Conservation (phyloP, 2,113 vertebrate genomes). For the Gopherus evgoodei region DNA sequence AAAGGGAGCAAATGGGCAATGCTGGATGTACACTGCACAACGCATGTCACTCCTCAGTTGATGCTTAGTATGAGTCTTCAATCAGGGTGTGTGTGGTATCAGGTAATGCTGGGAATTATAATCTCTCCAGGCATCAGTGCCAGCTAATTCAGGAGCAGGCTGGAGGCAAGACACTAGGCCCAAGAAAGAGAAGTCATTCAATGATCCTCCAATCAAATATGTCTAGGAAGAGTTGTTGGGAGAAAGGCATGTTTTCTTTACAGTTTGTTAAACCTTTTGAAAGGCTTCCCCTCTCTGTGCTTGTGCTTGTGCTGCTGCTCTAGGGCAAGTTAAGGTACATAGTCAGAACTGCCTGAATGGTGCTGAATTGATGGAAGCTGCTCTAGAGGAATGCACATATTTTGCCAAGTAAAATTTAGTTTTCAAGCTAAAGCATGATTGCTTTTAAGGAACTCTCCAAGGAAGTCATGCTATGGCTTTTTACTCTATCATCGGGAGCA, state of each 20-base stretch:
- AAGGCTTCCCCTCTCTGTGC: not conserved
- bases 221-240: not conserved
- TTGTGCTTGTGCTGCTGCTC: not conserved
- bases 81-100: not conserved
- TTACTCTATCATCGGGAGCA: too few species aligned
- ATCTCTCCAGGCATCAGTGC: not conserved
- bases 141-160: not conserved
- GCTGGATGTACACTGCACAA: not conserved
- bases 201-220: not conserved
- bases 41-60: not conserved
- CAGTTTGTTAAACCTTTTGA: not conserved
- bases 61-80: accelerated
- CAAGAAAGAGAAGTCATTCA: not conserved
- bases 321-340: not conserved
- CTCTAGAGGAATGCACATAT: not conserved
- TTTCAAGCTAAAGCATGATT: not conserved
- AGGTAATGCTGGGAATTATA: not conserved
- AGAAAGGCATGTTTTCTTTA: not conserved
- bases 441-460: not conserved
- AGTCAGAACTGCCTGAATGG: not conserved
- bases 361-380: not conserved
- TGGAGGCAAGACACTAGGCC: not conserved
- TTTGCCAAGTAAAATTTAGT: not conserved
- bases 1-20: not conserved
- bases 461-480: not conserved